phyloP scores from a whole-genome alignment of 2,888 invertebrate species.

The Hypomecis punctinalis region DNA sequence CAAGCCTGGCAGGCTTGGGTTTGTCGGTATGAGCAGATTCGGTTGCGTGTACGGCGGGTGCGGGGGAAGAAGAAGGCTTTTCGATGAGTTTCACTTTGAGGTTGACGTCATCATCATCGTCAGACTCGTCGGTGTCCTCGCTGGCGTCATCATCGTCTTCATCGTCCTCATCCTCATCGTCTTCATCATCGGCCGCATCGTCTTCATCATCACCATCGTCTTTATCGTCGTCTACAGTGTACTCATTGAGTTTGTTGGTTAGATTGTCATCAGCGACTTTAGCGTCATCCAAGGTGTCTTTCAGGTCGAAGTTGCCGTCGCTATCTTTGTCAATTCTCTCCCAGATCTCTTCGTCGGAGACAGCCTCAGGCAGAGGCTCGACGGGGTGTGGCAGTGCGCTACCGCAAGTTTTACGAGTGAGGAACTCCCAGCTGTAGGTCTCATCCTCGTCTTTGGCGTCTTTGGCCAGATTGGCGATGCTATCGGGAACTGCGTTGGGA shows the following conservation, averaged over 20 bases:
- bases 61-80: constrained; percentile 51
- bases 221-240: constrained; percentile 57
- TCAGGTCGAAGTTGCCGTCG: constrained; percentile 73
- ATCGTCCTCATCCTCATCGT: constrained; percentile 59
- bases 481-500: constrained; percentile 74
- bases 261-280: constrained; percentile 64
- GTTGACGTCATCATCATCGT: constrained; percentile 66
- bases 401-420: constrained; percentile 77
- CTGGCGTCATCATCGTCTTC: constrained; percentile 57
- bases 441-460: constrained; percentile 69
- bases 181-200: constrained; percentile 64
- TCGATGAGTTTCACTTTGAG: constrained; percentile 73
- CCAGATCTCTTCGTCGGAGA: constrained; percentile 80
- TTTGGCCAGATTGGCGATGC: constrained; percentile 72
- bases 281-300: constrained; percentile 74
- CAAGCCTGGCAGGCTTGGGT: constrained; percentile 59
- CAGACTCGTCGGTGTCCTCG: constrained; percentile 43
- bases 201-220: constrained; percentile 66
- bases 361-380: constrained; percentile 61
- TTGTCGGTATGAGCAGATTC: constrained; percentile 43
- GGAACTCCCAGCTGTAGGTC: constrained; percentile 78
- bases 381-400: constrained; percentile 65
- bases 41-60: constrained; percentile 38
- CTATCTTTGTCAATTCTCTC: constrained; percentile 74
- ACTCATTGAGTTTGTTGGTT: constrained; percentile 43